Conservation (phyloP, 2,797 vertebrate genomes). For the Atherinosoma microstoma region DNA sequence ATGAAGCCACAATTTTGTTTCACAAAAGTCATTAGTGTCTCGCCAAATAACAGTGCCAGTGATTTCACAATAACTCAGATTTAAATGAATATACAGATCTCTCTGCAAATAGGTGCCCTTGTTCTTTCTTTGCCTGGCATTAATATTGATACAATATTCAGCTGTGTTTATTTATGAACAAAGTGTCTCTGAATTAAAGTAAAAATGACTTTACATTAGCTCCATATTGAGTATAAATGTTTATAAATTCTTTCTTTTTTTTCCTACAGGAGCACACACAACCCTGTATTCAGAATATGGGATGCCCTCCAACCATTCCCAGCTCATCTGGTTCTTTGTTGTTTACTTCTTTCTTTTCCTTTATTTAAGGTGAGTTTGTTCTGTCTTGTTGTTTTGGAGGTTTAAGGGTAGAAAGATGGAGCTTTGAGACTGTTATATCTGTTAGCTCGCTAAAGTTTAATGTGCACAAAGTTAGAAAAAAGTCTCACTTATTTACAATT, state of each 20-base stretch:
- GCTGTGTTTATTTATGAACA: neutral
- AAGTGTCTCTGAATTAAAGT: neutral
- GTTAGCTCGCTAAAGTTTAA: neutral
- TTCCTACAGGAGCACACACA: conserved; percentile 86
- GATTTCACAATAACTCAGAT: no score
- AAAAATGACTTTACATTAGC: neutral
- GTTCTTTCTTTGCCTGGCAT: neutral
- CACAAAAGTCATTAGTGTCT: no score
- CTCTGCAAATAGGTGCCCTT: no score
- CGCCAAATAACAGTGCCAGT: no score
- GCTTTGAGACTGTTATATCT: neutral
- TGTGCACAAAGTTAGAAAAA: neutral
- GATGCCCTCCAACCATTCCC: conserved; percentile 98
- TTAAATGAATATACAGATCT: neutral
- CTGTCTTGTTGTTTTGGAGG: neutral
- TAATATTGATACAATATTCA: neutral
- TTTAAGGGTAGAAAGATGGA: neutral
- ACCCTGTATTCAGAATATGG: conserved; percentile 92
- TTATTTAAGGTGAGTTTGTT: conserved; percentile 93
- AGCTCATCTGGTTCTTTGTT: conserved; percentile 99
- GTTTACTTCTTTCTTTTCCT: conserved; percentile 99
- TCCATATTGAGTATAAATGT: conserved; percentile 14
- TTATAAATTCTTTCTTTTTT: conserved; percentile 28
- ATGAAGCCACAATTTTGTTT: no score
- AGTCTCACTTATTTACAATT: neutral